phyloP scores from a whole-genome alignment of 2,888 invertebrate species.

The Drosophila siamana region DNA sequence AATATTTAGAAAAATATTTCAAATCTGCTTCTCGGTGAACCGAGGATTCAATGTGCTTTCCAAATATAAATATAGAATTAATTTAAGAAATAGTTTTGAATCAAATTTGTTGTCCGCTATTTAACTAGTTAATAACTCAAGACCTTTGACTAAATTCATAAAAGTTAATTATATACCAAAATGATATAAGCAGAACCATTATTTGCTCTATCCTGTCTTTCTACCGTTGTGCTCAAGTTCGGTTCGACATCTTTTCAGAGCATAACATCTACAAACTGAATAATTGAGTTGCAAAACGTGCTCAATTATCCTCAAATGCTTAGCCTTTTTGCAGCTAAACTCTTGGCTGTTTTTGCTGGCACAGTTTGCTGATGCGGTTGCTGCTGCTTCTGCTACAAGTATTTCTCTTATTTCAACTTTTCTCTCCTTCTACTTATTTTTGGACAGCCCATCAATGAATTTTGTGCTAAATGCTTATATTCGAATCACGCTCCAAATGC shows the following conservation, averaged over 20 bases:
- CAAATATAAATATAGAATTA: background rate
- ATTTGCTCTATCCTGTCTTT: background rate
- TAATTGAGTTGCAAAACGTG: constrained; percentile 55
- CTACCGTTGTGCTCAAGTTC: background rate
- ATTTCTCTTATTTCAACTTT: background rate
- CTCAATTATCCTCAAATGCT: constrained; percentile 39
- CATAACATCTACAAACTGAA: constrained; percentile 35
- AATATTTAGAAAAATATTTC: background rate
- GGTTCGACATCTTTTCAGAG: background rate
- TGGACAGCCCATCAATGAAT: constrained; percentile 46
- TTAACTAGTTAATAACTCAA: background rate
- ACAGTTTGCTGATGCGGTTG: background rate
- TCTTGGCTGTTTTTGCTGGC: constrained; percentile 11
- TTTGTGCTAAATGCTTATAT: constrained; percentile 36
- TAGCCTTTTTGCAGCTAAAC: constrained; percentile 11
- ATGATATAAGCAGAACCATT: background rate
- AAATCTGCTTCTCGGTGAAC: constrained; percentile 1
- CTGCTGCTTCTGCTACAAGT: background rate
- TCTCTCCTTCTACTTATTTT: background rate
- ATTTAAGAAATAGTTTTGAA: background rate
- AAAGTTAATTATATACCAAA: background rate
- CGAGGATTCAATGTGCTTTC: constrained; percentile 2
- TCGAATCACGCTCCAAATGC: constrained; percentile 54
- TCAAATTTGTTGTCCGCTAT: background rate
- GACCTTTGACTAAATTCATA: no score